Base-by-base conservation (phyloP, 2,113 vertebrate species). In the Osmerus mordax region DNA sequence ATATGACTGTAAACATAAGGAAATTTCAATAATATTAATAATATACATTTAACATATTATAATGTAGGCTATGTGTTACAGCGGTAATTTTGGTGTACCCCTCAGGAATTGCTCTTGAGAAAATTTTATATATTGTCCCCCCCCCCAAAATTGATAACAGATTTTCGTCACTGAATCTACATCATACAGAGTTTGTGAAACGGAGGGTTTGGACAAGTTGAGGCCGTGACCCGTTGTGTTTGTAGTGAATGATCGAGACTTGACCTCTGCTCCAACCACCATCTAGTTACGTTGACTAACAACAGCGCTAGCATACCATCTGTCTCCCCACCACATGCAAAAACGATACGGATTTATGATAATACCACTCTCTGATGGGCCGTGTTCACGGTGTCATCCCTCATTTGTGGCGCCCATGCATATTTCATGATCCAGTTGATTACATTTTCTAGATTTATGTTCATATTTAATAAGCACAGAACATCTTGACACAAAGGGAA, bases 381-480 rank as follows among this genome's bases (percentile, higher is more conserved):
- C 70, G 70, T 68, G 55, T 19, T 36, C 63, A 59, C 55, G 3
- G 61, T 18, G 16, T 75, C 69, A 55, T 52, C 62, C 70, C 75
- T 69, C 72, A 70, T 81, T 82, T 73, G 65, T 74, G 68, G 78
- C 72, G 66, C 56, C 58, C 70, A 78, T 84, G 73, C 84, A 82
- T 87, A 81, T 84, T 88, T 86, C 67, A 88, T 52, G 0, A 73
- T 67, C 69, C 12, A 64, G 62, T 84, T 86, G 84, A 89, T 89
- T 88, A 73, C 79, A 70, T 75, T 81, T 65, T 68, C 76, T 12
- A 67, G 77, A 72, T 75, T 75, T 64, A 72, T 76, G 59, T 80
- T 84, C 80, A 88, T 86, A 82, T 86, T 84, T 88, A 85, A 90
- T 82, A 77, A 78, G 78, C 79, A 83, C 3, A 36, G 74, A 78